phyloP scores from a whole-genome alignment of 2,113 vertebrate genomes.

The Jaculus jaculus region DNA sequence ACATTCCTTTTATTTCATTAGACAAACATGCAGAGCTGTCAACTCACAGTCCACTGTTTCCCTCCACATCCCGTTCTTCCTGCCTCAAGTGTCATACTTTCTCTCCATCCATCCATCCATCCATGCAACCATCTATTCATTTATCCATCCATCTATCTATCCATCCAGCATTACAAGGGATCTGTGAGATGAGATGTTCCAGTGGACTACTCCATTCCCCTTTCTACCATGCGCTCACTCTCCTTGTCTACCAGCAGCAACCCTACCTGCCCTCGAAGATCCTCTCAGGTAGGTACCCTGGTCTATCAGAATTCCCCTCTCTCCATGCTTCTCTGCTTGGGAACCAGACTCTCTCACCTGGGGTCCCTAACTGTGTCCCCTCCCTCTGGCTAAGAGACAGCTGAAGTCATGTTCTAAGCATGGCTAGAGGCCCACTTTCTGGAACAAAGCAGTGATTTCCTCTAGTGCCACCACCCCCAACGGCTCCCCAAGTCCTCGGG shows the following conservation, averaged over 20 bases:
- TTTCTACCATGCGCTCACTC: not conserved
- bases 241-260: not conserved
- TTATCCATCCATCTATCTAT: accelerated
- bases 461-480: constrained; percentile 46
- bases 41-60: too few species aligned
- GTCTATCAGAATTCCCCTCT: not conserved
- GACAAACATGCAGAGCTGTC: not conserved
- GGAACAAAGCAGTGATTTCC: constrained; percentile 79
- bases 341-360: accelerated
- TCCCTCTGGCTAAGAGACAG: not conserved
- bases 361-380: not conserved
- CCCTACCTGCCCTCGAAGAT: not conserved
- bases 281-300: not conserved
- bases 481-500: constrained; percentile 76
- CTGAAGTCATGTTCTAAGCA: not conserved
- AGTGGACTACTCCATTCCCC: not conserved
- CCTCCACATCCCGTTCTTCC: not conserved
- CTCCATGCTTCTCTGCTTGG: not conserved
- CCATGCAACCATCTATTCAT: accelerated
- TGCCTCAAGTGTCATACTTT: not conserved
- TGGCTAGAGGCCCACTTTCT: constrained; percentile 59
- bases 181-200: not conserved
- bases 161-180: too few species aligned
- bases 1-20: accelerated
- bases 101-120: accelerated